phyloP scores from a whole-genome alignment of 2,888 invertebrate species.

The Protophormia terraenovae region DNA sequence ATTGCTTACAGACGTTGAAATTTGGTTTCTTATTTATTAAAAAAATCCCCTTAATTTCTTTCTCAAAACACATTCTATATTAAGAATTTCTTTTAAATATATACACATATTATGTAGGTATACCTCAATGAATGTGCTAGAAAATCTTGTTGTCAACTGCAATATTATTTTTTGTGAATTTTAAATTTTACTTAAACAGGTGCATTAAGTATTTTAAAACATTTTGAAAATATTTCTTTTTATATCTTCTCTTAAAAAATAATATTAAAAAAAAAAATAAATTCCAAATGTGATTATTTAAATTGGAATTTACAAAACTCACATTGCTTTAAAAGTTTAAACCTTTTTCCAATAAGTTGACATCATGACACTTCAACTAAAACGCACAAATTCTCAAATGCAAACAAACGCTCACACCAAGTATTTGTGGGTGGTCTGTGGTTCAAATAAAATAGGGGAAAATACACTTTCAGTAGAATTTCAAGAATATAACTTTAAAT shows the following conservation, averaged over 20 bases:
- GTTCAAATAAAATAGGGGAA: not conserved
- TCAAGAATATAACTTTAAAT: not conserved
- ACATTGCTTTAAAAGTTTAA: not conserved
- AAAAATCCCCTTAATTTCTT: no score
- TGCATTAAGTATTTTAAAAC: not conserved
- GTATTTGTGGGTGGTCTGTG: slow-evolving; percentile 19
- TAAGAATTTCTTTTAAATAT: no score
- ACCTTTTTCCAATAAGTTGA: not conserved
- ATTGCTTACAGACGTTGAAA: no score
- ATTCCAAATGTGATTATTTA: not conserved
- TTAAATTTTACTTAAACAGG: no score
- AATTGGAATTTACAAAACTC: not conserved
- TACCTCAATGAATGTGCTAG: no score
- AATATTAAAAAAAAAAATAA: not conserved
- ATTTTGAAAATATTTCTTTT: not conserved
- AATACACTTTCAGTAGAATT: not conserved
- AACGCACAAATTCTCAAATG: not conserved
- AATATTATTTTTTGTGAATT: no score
- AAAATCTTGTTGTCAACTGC: no score
- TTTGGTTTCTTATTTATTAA: no score
- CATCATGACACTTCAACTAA: not conserved
- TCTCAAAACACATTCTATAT: no score
- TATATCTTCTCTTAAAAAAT: not conserved
- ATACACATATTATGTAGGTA: no score
- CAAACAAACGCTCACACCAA: not conserved